These are phyloP conservation scores for Strigamia crassipes DNA, from an alignment of 2,888 invertebrate genomes.

Conservation along the genomic window DNA sequence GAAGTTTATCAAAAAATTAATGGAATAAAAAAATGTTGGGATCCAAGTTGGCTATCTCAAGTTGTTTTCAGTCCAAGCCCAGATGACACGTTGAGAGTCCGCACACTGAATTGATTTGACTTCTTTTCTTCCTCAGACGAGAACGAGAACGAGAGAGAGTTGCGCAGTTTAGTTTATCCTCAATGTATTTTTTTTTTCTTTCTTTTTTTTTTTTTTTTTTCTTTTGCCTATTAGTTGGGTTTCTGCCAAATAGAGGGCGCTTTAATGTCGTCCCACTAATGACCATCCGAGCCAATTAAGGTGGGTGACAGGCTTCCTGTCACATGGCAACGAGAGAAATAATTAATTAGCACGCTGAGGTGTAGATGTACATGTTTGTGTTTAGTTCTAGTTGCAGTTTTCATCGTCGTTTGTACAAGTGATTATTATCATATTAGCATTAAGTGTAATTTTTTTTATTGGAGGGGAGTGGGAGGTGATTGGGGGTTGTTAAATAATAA, in stretches of 20 bases:
- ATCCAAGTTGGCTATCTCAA: background rate
- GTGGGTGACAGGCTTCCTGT: slow-evolving; percentile 40
- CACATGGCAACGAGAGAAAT: slow-evolving; percentile 14
- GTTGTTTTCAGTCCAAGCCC: background rate
- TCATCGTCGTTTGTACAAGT: background rate
- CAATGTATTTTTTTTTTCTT: too few species aligned
- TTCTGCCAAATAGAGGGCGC: slow-evolving; percentile 6
- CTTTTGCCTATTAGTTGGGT: background rate
- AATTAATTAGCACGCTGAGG: background rate
- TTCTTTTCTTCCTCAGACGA: background rate
- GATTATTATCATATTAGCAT: background rate
- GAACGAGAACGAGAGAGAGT: background rate
- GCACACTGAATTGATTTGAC: slow-evolving; percentile 17
- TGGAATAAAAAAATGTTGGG: too few species aligned
- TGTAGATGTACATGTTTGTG: slow-evolving; percentile 1
- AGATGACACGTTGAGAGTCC: background rate
- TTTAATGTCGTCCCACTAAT: slow-evolving; percentile 32
- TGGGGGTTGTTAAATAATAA: too few species aligned
- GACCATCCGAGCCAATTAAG: slow-evolving; percentile 40
- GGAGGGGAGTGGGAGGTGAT: too few species aligned
- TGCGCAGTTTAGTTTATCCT: background rate
- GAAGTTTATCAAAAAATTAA: background rate
- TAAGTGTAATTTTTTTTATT: too few species aligned
- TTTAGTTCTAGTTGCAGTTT: background rate
- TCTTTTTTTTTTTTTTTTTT: slow-evolving; percentile 19